Base-by-base conservation (phyloP, 2,797 vertebrate species). In the Mareca strepera region DNA sequence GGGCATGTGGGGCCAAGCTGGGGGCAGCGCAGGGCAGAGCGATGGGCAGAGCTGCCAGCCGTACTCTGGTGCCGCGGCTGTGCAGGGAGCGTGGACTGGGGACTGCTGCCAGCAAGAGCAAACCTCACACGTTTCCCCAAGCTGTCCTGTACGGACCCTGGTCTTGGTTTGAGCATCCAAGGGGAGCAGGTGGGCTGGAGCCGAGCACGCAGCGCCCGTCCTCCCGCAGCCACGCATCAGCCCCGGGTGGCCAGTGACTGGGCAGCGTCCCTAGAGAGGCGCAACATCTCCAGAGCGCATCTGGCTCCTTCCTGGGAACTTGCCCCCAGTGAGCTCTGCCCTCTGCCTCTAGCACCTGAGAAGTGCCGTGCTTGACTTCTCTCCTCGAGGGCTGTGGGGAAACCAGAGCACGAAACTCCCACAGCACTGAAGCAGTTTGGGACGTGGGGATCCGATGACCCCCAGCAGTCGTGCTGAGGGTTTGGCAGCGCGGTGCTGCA, bases 291-390 rank as follows among this genome's bases (percentile, higher is more conserved):
- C 74, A 22, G 23, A 66, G 46, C 7, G 1, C 31, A 16, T 82
- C 22, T 69, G 50, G 9, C 50, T 93, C 12, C 0, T 82, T 81
- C 90, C 62, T 86, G 94, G 92, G 81, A 72, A 8, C 33, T 44
- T 0, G 0, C 8, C 89, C 55, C 63, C 82, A 29, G 59, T 4
- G 5, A 33, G 37, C 7, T 52, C 64, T 63, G 56, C 29, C 41
- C 26, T 60, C 25, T 60, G 44, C 39, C 58, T 50, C n/a, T 62
- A 16, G 68, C 75, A 6, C 9, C 11, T 3, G 60, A 56, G 76
- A 22, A 33, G 3, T 1, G 39, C 72, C 1, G 0, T 2, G 17
- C 9, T 64, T 3, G 0, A 2, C 12, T 4, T 48, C 50, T 55
- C 50, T 78, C 59, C 67, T 28, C 1, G 3, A 35, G 60, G 43